A percentile compares a stretch with the other conserved stretches of the same genome.
These are phyloP conservation scores for Rotaria socialis DNA, from an alignment of 2,888 invertebrate species.

Conservation along the genomic window DNA sequence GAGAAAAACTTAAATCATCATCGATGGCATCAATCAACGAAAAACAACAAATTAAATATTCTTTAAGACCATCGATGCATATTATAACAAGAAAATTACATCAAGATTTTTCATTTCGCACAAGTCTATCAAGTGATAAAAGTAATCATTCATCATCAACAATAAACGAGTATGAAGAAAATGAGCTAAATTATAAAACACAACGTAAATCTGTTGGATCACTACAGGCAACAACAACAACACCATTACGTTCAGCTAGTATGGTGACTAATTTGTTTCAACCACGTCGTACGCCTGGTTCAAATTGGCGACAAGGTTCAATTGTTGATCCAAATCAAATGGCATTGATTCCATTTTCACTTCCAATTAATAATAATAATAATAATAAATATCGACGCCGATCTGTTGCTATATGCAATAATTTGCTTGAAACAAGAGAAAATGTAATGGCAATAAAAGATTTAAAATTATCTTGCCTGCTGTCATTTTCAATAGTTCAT, in stretches of 20 bases:
- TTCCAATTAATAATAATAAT: background rate
- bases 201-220: background rate
- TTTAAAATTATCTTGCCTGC: background rate
- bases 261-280: background rate
- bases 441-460: background rate
- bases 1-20: background rate
- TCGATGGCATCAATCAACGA: background rate
- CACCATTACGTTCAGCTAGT: background rate
- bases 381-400: slow-evolving; percentile 24
- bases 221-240: background rate
- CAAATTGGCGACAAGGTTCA: slow-evolving; percentile 14
- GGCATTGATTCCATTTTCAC: slow-evolving; percentile 10
- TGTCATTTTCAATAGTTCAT: background rate
- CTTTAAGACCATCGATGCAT: background rate
- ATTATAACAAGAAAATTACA: background rate
- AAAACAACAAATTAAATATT: background rate
- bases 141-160: background rate
- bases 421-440: background rate
- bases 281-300: background rate
- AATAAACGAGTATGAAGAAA: background rate
- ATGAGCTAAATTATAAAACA: background rate
- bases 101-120: background rate
- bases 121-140: background rate
- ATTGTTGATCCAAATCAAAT: background rate
- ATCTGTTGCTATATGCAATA: background rate